Conservation (phyloP, 2,113 vertebrate genomes). For the Paramormyrops kingsleyae region DNA sequence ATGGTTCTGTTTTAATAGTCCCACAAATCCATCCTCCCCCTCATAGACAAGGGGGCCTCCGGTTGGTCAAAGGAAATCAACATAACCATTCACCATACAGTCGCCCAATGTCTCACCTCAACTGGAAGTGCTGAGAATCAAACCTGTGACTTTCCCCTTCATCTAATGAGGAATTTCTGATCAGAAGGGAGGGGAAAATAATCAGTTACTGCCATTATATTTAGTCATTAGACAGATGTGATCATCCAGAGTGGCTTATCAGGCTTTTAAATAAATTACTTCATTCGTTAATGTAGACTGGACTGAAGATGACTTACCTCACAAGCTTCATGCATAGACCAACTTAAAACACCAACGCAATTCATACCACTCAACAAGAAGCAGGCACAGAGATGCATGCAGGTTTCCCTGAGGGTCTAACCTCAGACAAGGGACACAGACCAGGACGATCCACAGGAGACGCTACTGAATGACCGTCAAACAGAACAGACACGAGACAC, state of each 20-base stretch:
- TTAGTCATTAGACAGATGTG: not conserved
- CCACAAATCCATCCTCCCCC: not conserved
- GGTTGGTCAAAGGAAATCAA: not conserved
- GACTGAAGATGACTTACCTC: not conserved
- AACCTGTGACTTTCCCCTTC: constrained; percentile 62
- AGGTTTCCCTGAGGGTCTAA: not conserved
- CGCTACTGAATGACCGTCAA: constrained; percentile 5
- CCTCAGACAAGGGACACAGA: constrained; percentile 22
- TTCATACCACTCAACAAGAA: not conserved
- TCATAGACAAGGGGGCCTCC: not conserved
- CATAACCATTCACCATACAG: not conserved
- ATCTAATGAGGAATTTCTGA: constrained; percentile 63
- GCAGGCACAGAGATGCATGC: not conserved
- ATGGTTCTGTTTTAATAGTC: not conserved
- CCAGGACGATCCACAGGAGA: constrained; percentile 1
- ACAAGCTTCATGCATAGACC: not conserved
- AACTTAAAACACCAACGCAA: not conserved
- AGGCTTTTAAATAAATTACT: not conserved
- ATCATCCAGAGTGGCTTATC: not conserved
- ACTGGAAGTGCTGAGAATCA: constrained; percentile 64
- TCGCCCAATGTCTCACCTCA: constrained; percentile 53
- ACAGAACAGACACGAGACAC: constrained; percentile 16
- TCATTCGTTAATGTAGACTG: not conserved
- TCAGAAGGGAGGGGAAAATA: constrained; percentile 32
- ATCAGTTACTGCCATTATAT: constrained; percentile 8